Conservation (phyloP, 2,113 vertebrate species). For the Archocentrus centrarchus region DNA sequence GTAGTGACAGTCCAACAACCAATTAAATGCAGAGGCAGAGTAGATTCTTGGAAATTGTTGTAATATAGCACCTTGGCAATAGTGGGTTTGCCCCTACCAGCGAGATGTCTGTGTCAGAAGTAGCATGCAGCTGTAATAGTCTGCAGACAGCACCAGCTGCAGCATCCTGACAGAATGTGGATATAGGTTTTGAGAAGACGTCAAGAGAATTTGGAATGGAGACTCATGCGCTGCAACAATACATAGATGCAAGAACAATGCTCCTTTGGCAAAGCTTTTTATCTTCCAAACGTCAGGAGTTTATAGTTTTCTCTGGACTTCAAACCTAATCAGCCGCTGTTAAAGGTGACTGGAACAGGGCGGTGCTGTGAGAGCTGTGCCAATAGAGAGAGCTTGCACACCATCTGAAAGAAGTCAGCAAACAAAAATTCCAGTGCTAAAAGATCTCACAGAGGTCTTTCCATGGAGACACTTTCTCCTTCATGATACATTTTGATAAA, state of each 20-base stretch:
- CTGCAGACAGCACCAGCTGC: conserved; percentile 19
- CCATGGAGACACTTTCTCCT: conserved; percentile 6
- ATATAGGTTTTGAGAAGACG: conserved; percentile 18
- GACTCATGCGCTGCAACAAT: conserved; percentile 7
- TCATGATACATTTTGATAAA: conserved; percentile 9
- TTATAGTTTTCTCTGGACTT: conserved; percentile 41
- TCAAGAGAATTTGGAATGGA: conserved; percentile 6
- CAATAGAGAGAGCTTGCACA: conserved; percentile 4
- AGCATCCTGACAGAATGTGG: neutral
- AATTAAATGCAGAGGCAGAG: conserved; percentile 64
- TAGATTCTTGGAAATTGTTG: conserved; percentile 42
- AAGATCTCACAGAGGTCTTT: conserved; percentile 14
- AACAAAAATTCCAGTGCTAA: conserved; percentile 18
- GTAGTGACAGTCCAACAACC: conserved; percentile 67
- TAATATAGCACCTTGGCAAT: conserved; percentile 18
- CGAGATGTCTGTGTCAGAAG: conserved; percentile 15
- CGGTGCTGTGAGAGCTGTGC: conserved; percentile 28
- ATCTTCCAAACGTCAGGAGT: conserved; percentile 42
- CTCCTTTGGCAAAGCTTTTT: conserved; percentile 50
- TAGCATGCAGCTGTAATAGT: conserved; percentile 8
- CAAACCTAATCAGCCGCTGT: conserved; percentile 61
- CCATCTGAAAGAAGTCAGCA: conserved; percentile 3
- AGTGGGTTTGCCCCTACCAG: conserved; percentile 1
- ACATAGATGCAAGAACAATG: neutral
- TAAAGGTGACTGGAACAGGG: conserved; percentile 58